A percentile compares a stretch with the other conserved stretches of the same genome.
Evolutionary conservation across 2,888 invertebrate genomes (phyloP).

Genomic region (Rhamnusium bicolor): DNA sequence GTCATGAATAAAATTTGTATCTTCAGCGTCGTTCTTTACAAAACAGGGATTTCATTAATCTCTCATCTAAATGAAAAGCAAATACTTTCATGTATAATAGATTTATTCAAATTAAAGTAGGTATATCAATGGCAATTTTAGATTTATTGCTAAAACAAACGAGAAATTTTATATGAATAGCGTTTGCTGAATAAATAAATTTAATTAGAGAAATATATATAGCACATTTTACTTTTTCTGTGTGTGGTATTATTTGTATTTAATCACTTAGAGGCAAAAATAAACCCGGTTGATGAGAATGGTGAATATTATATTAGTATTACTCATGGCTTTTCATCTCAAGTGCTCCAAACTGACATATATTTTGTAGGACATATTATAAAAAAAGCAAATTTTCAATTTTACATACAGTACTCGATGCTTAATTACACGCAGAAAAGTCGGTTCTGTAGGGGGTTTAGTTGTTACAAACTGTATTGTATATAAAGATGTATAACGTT

Average conservation of each 20-base stretch:
- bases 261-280: not conserved
- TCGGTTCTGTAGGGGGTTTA: no score
- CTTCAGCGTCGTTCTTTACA: not conserved
- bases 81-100: slow-evolving; percentile 8
- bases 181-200: not conserved
- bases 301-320: no score
- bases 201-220: not conserved
- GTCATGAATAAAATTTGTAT: slow-evolving; percentile 1
- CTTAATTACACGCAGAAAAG: no score
- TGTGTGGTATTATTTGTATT: not conserved
- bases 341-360: no score
- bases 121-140: not conserved
- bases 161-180: not conserved
- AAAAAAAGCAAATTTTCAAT: no score
- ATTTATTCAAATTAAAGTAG: not conserved
- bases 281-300: not conserved
- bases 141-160: not conserved
- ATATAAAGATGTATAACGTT: no score
- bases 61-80: slow-evolving; percentile 10
- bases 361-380: no score
- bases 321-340: no score
- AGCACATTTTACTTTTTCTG: not conserved
- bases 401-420: no score
- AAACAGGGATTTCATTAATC: slow-evolving; percentile 11
- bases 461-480: no score